Conservation (phyloP, 2,888 invertebrate genomes). For the Campoplex nolae region DNA sequence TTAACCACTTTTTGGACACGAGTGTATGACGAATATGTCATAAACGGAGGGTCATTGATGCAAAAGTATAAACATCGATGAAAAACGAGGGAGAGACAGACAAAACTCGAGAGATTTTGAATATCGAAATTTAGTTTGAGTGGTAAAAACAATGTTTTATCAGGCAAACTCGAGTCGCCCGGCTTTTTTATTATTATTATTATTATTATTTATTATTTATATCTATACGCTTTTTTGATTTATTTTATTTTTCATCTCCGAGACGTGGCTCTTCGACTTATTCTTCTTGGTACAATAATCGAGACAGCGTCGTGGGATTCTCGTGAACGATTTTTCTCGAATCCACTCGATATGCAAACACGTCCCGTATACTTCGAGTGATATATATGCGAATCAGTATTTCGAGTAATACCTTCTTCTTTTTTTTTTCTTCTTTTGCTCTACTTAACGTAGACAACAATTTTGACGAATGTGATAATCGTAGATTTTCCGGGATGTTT, state of each 20-base stretch:
- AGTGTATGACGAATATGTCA: background rate
- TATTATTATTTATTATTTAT: background rate
- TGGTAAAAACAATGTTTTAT: conserved; percentile 42
- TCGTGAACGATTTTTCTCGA: conserved; percentile 17
- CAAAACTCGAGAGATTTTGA: conserved; percentile 40
- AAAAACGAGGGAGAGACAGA: conserved; percentile 37
- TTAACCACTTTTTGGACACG: background rate
- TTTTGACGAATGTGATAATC: conserved; percentile 2
- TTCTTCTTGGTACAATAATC: conserved; percentile 19
- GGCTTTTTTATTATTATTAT: background rate
- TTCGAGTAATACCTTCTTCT: conserved; percentile 3
- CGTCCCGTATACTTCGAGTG: background rate
- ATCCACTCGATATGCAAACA: conserved; percentile 18
- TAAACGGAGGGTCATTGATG: conserved; percentile 26
- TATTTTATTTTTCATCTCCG: conserved; percentile 10
- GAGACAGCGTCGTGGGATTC: conserved; percentile 30
- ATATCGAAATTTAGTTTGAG: conserved; percentile 34
- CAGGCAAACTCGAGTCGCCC: conserved; percentile 23
- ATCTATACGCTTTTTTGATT: conserved; percentile 1
- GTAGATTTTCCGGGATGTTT: background rate
- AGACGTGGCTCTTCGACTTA: conserved; percentile 33
- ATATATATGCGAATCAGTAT: conserved; percentile 11
- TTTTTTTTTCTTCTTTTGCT: background rate
- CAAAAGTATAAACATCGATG: conserved; percentile 23
- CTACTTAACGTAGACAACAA: conserved; percentile 2